These are phyloP conservation scores for Boleophthalmus pectinirostris DNA, from an alignment of 2,113 vertebrate species.

Conservation along the genomic window DNA sequence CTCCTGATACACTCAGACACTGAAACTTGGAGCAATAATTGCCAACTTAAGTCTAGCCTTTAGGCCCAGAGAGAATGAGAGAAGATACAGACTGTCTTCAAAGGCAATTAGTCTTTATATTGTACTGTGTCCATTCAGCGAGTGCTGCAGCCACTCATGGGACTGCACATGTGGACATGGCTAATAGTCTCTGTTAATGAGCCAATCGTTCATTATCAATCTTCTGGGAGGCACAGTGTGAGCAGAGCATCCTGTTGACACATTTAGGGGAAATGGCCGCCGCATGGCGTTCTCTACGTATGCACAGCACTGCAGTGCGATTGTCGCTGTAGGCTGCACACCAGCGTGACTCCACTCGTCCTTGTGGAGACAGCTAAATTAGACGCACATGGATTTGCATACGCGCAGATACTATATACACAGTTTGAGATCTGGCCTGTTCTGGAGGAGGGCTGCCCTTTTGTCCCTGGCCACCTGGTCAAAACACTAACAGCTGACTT, in stretches of 20 bases:
- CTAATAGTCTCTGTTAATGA: conserved; percentile 84
- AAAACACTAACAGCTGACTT: conserved; percentile 80
- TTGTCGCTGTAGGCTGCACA: conserved; percentile 58
- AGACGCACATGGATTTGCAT: conserved; percentile 52
- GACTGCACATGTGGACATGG: conserved; percentile 79
- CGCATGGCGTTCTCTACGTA: conserved; percentile 43
- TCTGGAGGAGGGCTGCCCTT: conserved; percentile 68
- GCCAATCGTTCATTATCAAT: conserved; percentile 84
- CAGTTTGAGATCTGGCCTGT: conserved; percentile 50
- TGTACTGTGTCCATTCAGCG: conserved; percentile 78
- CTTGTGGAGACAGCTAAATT: conserved; percentile 67
- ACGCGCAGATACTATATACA: conserved; percentile 11
- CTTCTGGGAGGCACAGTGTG: conserved; percentile 72
- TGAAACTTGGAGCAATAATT: conserved; percentile 66
- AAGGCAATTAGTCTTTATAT: conserved; percentile 83
- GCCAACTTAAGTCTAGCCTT: conserved; percentile 54
- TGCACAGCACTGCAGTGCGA: conserved; percentile 43
- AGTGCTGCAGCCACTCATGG: conserved; percentile 73
- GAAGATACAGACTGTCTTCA: conserved; percentile 74
- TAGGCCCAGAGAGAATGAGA: conserved; percentile 64
- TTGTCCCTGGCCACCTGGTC: conserved; percentile 79
- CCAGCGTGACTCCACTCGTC: conserved; percentile 58
- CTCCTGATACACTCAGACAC: conserved; percentile 23
- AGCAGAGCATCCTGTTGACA: conserved; percentile 73
- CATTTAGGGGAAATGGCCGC: conserved; percentile 69